A percentile compares a stretch with the other conserved stretches of the same genome.
Evolutionary conservation across 1,140 invertebrate species (phyloP).

Genomic region (Psix sp.): DNA sequence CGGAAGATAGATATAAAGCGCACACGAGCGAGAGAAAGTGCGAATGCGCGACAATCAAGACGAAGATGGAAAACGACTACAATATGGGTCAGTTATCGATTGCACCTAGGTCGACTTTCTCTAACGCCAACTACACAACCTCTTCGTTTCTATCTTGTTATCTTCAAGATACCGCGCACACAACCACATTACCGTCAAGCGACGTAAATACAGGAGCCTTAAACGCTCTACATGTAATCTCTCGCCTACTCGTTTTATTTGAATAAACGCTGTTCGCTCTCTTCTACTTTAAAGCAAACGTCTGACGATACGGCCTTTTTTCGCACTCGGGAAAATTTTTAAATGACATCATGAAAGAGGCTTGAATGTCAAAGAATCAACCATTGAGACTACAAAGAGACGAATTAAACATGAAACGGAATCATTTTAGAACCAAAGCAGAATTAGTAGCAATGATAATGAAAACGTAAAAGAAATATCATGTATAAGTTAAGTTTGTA

Average conservation of each 20-base stretch:
- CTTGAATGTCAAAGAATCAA: too few relatives aligned
- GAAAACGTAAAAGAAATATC: too few relatives aligned
- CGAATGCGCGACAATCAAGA: neutral
- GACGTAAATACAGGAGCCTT: constrained; percentile 46
- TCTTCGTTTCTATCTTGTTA: constrained; percentile 60
- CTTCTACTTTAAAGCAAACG: constrained; percentile 25
- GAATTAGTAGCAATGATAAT: too few relatives aligned
- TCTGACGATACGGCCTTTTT: constrained; percentile 8
- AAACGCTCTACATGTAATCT: constrained; percentile 46
- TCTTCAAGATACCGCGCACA: constrained; percentile 55
- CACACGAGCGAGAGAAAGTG: constrained; percentile 14
- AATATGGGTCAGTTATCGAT: constrained; percentile 78
- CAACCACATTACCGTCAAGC: constrained; percentile 45
- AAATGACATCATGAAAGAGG: too few relatives aligned
- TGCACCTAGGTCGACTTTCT: constrained; percentile 70
- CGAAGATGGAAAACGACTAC: constrained; percentile 62
- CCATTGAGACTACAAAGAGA: too few relatives aligned
- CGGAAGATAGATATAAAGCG: constrained; percentile 1
- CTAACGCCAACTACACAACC: constrained; percentile 57
- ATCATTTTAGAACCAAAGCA: too few relatives aligned
- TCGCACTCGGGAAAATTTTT: neutral
- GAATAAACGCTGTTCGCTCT: constrained; percentile 29
- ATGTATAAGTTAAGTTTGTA: too few relatives aligned
- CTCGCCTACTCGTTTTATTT: constrained; percentile 38
- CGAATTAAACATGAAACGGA: too few relatives aligned